Percentiles rank a stretch among this genome's conserved stretches.
These are phyloP conservation scores for Isoperla grammatica DNA, from an alignment of 2,888 invertebrate genomes.

Conservation along the genomic window DNA sequence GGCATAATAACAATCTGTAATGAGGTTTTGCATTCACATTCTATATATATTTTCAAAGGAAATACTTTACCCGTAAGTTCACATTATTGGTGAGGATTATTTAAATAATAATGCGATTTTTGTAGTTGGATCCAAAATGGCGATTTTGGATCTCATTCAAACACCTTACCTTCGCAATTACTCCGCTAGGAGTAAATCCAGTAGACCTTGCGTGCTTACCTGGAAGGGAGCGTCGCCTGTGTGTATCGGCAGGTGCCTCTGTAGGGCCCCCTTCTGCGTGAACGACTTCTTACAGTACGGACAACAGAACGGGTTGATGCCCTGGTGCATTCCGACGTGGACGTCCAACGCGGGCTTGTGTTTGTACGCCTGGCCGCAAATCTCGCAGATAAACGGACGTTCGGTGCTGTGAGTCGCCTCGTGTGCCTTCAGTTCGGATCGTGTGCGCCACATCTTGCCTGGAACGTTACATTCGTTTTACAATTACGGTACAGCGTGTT, in stretches of 20 bases:
- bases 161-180: too few species aligned
- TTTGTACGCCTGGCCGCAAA: slow-evolving; percentile 57
- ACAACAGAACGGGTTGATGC: slow-evolving; percentile 45
- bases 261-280: slow-evolving; percentile 56
- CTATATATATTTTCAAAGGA: too few species aligned
- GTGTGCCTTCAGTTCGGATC: slow-evolving; percentile 38
- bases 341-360: slow-evolving; percentile 57
- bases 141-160: too few species aligned
- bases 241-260: slow-evolving; percentile 56
- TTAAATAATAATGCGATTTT: too few species aligned
- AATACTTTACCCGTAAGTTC: too few species aligned
- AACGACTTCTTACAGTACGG: slow-evolving; percentile 55
- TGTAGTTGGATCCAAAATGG: too few species aligned
- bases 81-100: too few species aligned
- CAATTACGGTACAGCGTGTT: too few species aligned
- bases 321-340: slow-evolving; percentile 55
- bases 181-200: too few species aligned
- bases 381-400: slow-evolving; percentile 44
- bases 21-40: too few species aligned
- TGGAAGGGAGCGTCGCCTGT: slow-evolving; percentile 53
- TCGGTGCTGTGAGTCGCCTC: slow-evolving; percentile 36
- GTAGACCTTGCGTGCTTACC: too few species aligned
- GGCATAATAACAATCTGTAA: too few species aligned
- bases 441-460: slow-evolving; percentile 38
- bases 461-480: slow-evolving; percentile 33